Evolutionary conservation across 2,797 vertebrate genomes (phyloP).

Genomic region (Lepidocolaptes lacrymiger): DNA sequence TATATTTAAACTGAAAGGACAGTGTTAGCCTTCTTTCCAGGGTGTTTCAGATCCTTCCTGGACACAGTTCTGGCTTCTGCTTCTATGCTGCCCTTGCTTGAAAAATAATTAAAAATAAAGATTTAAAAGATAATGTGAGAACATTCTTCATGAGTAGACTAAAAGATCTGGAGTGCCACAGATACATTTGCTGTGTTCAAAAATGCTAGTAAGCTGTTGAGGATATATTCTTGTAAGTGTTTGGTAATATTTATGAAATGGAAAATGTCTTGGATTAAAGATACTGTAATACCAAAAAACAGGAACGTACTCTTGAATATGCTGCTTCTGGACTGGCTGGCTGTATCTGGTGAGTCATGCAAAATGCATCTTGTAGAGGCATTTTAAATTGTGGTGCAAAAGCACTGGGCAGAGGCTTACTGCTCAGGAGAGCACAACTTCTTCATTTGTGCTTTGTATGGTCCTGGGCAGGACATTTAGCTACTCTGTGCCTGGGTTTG

Average conservation of each 20-base stretch:
- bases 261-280: background rate
- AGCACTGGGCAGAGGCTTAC: background rate
- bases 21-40: background rate
- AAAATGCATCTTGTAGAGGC: background rate
- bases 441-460: background rate
- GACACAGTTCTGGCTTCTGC: background rate
- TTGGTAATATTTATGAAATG: background rate
- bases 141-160: background rate
- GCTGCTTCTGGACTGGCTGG: background rate
- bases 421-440: background rate
- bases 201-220: background rate
- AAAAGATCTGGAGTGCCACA: background rate
- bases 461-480: background rate
- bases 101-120: background rate
- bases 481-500: background rate
- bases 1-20: background rate
- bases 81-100: background rate
- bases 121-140: background rate
- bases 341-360: background rate
- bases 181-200: background rate
- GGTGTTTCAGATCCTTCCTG: background rate
- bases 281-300: background rate
- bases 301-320: background rate
- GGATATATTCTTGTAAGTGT: background rate
- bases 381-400: background rate